Conservation (phyloP, 2,888 invertebrate genomes). For the Mayetiola destructor region DNA sequence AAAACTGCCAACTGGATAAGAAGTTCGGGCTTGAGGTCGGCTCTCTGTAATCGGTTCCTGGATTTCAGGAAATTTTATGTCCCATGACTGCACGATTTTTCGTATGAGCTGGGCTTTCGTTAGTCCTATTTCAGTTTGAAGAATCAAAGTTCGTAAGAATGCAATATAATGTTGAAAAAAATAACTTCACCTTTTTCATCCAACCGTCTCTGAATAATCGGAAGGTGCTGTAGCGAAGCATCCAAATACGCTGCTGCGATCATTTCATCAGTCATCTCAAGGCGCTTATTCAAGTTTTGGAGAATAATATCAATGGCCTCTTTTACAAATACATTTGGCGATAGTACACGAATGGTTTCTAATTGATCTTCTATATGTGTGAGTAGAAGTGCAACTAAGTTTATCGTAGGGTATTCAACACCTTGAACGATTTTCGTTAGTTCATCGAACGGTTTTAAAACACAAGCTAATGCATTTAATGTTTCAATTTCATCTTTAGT, state of each 20-base stretch:
- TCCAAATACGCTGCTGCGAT: neutral
- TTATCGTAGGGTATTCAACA: neutral
- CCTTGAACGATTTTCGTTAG: neutral
- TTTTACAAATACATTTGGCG: neutral
- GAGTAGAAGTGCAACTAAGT: neutral
- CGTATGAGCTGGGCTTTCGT: too few relatives aligned
- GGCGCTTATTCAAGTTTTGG: neutral
- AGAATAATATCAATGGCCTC: neutral
- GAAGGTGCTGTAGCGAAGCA: neutral
- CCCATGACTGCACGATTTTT: neutral
- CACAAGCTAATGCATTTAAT: neutral
- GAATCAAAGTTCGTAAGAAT: neutral
- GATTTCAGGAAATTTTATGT: neutral
- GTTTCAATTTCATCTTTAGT: neutral
- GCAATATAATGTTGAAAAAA: neutral
- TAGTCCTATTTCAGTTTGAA: neutral
- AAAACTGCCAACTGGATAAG: too few relatives aligned
- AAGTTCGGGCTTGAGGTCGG: too few relatives aligned
- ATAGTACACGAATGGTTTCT: neutral
- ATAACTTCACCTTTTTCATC: neutral
- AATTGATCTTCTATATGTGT: neutral
- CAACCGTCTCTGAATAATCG: neutral
- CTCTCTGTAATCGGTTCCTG: too few relatives aligned
- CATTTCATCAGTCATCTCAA: neutral
- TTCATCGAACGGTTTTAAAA: neutral